Evolutionary conservation across 2,113 vertebrate genomes (phyloP), one percentile per base, ranked within the genome.

Genomic region (Gymnobelideus leadbeateri): DNA sequence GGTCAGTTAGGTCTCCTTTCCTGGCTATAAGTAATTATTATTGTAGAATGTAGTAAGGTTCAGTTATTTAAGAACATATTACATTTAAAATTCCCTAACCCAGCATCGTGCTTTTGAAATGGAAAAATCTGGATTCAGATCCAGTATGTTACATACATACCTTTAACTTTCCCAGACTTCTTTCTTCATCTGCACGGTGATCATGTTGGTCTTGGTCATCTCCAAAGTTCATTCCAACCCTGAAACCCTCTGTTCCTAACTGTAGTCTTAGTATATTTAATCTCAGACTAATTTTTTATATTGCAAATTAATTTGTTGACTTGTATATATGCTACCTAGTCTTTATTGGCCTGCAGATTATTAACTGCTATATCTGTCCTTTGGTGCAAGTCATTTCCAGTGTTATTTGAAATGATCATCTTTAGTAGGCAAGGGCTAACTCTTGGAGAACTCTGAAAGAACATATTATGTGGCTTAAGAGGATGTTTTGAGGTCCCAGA

Each of bases 381-480:
- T 89, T 93, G 92, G 52, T 14, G 1, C 90, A 94, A 95, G 89
- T 51, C 89, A 68, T 52, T 89, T 26, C 37, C 26, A 46, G 23
- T 49, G 24, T 51, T 84, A 19, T 28, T 61, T 0, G 0, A 50
- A 61, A 50, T 51, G 94, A 90, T 93, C 10, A 95, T 96, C 95
- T 96, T 94, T 95, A 96, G 90, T 2, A 0, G 91, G 91, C 95
- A 92, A 97, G 93, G 54, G 95, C 95, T 94, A 84, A 97, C 95
- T 96, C 97, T 97, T 98, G 97, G 97, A 97, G 98, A 96, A 97
- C 97, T 97, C 96, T 0, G 91, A 92, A 94, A 97, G 95, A 94
- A 46, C 96, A 93, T 91, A 94, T 96, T 12, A 61, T 89, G 16
- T 94, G 96, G 95, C 96, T 97, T 94, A 97, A 92, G 97, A 96